phyloP scores from a whole-genome alignment of 2,797 vertebrate species.

The Coregonus suidteri region DNA sequence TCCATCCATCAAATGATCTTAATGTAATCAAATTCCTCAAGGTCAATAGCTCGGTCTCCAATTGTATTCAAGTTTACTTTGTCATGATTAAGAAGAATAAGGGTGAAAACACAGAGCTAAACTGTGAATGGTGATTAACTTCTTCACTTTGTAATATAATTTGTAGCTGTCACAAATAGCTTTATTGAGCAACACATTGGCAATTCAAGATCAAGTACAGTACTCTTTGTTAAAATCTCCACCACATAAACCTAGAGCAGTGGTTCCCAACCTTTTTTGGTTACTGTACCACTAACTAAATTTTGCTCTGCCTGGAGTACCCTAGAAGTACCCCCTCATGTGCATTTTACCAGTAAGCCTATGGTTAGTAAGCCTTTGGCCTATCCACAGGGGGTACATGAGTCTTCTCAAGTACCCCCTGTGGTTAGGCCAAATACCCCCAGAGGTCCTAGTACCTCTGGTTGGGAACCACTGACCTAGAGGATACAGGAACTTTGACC shows the following conservation, averaged over 20 bases:
- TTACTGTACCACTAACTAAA: too few relatives aligned
- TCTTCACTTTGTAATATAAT: not conserved
- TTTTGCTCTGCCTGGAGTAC: too few relatives aligned
- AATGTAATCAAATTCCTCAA: not conserved
- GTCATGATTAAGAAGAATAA: not conserved
- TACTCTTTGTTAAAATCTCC: not conserved
- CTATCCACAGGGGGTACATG: too few relatives aligned
- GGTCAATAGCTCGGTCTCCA: not conserved
- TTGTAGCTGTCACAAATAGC: not conserved
- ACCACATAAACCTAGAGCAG: not conserved
- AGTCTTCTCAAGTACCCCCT: too few relatives aligned
- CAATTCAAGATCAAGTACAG: not conserved
- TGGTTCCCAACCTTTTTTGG: too few relatives aligned
- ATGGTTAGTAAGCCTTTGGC: too few relatives aligned
- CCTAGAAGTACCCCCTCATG: too few relatives aligned
- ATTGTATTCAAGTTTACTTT: not conserved
- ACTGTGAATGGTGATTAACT: not conserved
- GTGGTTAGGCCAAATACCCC: too few relatives aligned
- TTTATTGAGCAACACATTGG: too few relatives aligned
- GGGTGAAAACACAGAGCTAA: not conserved
- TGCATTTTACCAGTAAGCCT: too few relatives aligned
- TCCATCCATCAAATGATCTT: not conserved
- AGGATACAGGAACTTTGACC: not conserved
- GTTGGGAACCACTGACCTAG: not conserved
- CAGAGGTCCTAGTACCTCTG: too few relatives aligned